Evolutionary conservation across 2,888 invertebrate species (phyloP).

Genomic region (Leucania comma): DNA sequence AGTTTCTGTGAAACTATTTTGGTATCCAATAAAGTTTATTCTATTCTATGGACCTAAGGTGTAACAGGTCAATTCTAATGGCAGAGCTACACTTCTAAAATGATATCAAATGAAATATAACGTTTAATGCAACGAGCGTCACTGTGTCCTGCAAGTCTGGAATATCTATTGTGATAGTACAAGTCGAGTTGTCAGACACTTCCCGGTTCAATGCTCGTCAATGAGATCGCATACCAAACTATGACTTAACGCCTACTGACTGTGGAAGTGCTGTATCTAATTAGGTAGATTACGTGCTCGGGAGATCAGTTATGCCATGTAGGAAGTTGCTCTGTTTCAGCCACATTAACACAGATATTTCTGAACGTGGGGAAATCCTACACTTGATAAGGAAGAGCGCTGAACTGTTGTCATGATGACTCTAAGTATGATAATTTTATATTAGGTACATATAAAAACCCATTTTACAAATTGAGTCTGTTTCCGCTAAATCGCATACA

Average conservation of each 20-base stretch:
- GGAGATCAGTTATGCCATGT: constrained; percentile 61
- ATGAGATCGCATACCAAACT: constrained; percentile 76
- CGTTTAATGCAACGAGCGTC: constrained; percentile 51
- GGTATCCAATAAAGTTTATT: too few species aligned
- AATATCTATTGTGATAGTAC: constrained; percentile 71
- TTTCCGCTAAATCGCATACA: constrained; percentile 12
- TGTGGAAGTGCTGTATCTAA: constrained; percentile 65
- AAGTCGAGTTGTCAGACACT: constrained; percentile 68
- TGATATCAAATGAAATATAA: constrained; percentile 37
- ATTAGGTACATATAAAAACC: constrained; percentile 14
- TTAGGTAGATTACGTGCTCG: constrained; percentile 61
- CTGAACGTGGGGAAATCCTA: constrained; percentile 36
- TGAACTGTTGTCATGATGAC: constrained; percentile 11
- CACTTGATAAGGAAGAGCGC: constrained; percentile 29
- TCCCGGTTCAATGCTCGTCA: constrained; percentile 82
- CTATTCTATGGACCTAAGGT: not conserved
- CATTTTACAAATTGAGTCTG: constrained; percentile 1
- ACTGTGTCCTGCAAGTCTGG: constrained; percentile 61
- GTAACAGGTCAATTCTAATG: not conserved
- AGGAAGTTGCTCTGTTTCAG: constrained; percentile 52
- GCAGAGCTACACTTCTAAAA: not conserved
- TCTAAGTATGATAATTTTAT: constrained; percentile 27
- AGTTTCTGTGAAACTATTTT: too few species aligned
- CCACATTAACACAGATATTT: constrained; percentile 36
- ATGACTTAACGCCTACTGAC: constrained; percentile 71